Base-by-base conservation (phyloP, 2,888 invertebrate genomes). In the Mayetiola destructor region DNA sequence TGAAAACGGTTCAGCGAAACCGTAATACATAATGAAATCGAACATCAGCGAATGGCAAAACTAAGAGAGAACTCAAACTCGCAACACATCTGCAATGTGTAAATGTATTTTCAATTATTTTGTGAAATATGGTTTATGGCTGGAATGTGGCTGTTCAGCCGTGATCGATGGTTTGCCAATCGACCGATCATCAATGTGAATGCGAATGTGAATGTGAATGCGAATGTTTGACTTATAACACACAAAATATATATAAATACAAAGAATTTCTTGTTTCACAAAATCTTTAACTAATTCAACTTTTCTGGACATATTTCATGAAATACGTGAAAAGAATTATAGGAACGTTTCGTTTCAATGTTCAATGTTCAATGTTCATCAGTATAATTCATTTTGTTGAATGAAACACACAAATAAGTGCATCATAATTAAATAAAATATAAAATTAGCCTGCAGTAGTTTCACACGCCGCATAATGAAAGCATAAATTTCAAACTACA, bases 81-180 rank as follows among this genome's bases (percentile, higher is more conserved):
- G 27, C 16, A 27, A 4, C 8, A 27, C 27, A 48, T 27, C 27
- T 48, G 48, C n/a, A 27, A n/a, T n/a, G n/a, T n/a, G n/a, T n/a
- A n/a, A n/a, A n/a, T n/a, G n/a, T n/a, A n/a, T n/a, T 48, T 40
- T 48, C 48, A 48, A 48, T 48, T 48, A 48, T 48, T 48, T 48
- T 48, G 48, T 48, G 48, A 48, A 48, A 48, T 48, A 48, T 48
- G 48, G 48, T 48, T 48, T 39, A 27, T 9, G 23, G 27, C 27
- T 48, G 48, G 48, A 48, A 48, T 48, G 48, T n/a, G n/a, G n/a
- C 27, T n/a, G 48, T 27, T n/a, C n/a, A 27, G 27, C 12, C n/a
- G 9, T 42, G 42, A 12, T 21, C 39, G 39, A 20, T 40, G 10
- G 27, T 48, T 10, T 23, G 14, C 23, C 42, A 42, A 42, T 42